phyloP scores from a whole-genome alignment of 2,113 vertebrate genomes.

The Saiga tatarica region DNA sequence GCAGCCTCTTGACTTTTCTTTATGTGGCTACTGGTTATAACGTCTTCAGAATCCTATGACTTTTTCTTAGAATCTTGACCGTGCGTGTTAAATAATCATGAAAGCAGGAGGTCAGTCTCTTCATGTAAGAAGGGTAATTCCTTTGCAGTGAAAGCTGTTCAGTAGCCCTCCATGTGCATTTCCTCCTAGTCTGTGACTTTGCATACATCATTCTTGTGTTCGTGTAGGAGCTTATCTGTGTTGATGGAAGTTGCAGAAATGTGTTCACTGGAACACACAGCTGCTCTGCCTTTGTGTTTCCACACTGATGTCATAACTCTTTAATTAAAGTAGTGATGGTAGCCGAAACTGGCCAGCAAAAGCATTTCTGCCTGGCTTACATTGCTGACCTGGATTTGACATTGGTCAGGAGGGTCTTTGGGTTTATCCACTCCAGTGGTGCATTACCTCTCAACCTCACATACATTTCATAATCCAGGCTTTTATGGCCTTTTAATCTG shows the following conservation, averaged over 20 bases:
- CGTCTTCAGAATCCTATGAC: not conserved
- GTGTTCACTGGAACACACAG: not conserved
- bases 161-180: not conserved
- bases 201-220: not conserved
- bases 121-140: not conserved
- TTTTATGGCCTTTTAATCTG: not conserved
- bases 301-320: not conserved
- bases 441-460: not conserved
- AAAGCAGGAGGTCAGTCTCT: not conserved
- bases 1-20: not conserved
- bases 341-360: not conserved
- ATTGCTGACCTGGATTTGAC: not conserved
- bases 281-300: slow-evolving; percentile 1
- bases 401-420: not conserved
- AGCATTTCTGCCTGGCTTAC: not conserved
- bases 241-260: not conserved
- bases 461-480: not conserved
- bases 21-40: not conserved
- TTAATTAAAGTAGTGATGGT: not conserved
- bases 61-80: slow-evolving; percentile 6
- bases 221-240: not conserved
- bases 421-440: not conserved
- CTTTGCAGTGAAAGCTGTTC: not conserved
- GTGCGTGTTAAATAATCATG: not conserved
- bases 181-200: not conserved